Conservation (phyloP, 1,140 invertebrate species). For the Leptinotarsa defecta region DNA sequence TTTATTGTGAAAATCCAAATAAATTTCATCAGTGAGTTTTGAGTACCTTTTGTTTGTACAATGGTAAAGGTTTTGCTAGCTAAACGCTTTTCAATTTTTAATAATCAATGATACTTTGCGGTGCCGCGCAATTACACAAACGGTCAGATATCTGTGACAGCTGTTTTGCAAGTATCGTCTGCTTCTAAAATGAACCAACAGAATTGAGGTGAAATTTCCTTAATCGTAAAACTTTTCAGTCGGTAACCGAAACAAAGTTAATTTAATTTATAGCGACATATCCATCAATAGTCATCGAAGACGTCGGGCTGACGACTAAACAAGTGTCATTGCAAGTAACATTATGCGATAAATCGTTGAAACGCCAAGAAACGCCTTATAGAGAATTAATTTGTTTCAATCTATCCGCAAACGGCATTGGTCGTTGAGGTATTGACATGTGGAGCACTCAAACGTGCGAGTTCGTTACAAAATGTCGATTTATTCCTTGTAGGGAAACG, state of each 20-base stretch:
- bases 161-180: too few relatives aligned
- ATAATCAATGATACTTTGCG: too few relatives aligned
- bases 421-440: not conserved
- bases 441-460: not conserved
- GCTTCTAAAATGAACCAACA: not conserved
- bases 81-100: too few relatives aligned
- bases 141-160: too few relatives aligned
- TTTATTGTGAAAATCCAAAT: too few relatives aligned
- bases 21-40: too few relatives aligned
- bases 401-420: not conserved
- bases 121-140: too few relatives aligned
- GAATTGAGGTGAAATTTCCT: not conserved
- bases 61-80: too few relatives aligned
- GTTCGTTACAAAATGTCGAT: not conserved
- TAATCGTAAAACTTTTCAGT: not conserved
- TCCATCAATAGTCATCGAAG: not conserved
- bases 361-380: constrained; percentile 2
- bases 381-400: not conserved
- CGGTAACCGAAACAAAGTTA: not conserved
- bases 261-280: constrained; percentile 1
- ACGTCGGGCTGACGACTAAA: not conserved
- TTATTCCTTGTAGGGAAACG: not conserved
- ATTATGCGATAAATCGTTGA: not conserved
- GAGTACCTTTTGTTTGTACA: too few relatives aligned
- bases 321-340: not conserved